Base-by-base conservation (phyloP, 2,888 invertebrate genomes). In the Lycocerus yunnanus region DNA sequence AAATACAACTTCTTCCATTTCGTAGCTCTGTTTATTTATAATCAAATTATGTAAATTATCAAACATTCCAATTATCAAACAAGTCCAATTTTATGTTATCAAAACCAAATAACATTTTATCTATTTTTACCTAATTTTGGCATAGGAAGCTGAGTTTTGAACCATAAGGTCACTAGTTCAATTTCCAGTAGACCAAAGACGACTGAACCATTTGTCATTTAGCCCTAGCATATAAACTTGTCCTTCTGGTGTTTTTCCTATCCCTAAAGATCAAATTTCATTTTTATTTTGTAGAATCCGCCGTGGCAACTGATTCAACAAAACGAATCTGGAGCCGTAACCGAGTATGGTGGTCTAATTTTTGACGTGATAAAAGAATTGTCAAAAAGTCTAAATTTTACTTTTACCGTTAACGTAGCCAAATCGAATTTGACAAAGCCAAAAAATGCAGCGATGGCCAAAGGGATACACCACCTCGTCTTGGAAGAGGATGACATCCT, bases 341-440 rank as follows among this genome's bases (percentile, higher is more conserved):
- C 89, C 0, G 88, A 89, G 69, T 92, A 92, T 81, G 88, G 89
- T 1, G 96, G 96, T 1, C 88, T 96, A 60, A 90, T 94, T 16
- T 94, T 96, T 82, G 95, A 96, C 82, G 91, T 97, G 63, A 85
- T 97, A 0, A 90, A 93, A 72, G 93, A 95, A 82, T 86, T 97
- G 20, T 91, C 94, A 0, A 90, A 88, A 63, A 93, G 90, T 80
- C 89, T 97, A 70, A 97, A 97, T 84, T 97, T 97, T 82, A 94
- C 95, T 87, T 95, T 90, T 74, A 86, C 84, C 3, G 84, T 89
- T 0, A 81, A 86, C 21, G 79, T 85, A 13, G 71, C 81, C 6
- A 81, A 83, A 77, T 66, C 79, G 3, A 75, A 77, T 15, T 66
- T 69, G 10, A 43, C 71, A 13, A 65, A 65, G 11, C n/a, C 21